Evolutionary conservation across 2,113 vertebrate genomes (phyloP).

Genomic region (Abramis brama): DNA sequence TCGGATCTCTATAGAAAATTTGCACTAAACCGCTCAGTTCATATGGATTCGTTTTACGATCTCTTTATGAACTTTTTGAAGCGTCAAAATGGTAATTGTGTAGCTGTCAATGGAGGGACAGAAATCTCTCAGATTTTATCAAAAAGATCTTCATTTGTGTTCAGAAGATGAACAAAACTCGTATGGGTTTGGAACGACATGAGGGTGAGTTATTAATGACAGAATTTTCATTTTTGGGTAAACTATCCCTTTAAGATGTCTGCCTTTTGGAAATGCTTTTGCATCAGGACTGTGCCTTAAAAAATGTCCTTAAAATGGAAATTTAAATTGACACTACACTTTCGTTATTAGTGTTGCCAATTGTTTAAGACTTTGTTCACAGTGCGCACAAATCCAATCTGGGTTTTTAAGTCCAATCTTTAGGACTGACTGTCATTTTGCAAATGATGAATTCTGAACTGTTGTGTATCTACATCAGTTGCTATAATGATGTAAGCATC

Average conservation of each 20-base stretch:
- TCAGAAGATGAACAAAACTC: too few species aligned
- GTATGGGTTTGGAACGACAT: too few species aligned
- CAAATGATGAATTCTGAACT: neutral
- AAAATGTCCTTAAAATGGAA: neutral
- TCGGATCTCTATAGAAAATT: too few species aligned
- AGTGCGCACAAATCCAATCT: neutral
- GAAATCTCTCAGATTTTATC: too few species aligned
- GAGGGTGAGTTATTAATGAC: too few species aligned
- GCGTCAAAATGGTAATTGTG: too few species aligned
- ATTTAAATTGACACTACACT: neutral
- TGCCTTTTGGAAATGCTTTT: neutral
- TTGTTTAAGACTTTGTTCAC: neutral
- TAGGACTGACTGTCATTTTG: neutral
- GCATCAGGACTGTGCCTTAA: neutral
- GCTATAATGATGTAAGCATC: constrained; percentile 5
- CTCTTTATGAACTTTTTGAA: too few species aligned
- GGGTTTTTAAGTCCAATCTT: neutral
- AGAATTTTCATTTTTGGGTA: too few species aligned
- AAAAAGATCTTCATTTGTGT: too few species aligned
- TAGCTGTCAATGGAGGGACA: too few species aligned
- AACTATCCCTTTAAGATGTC: neutral
- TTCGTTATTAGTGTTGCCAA: neutral
- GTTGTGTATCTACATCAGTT: neutral
- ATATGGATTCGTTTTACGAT: too few species aligned
- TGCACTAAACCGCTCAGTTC: too few species aligned